Base-by-base conservation (phyloP, 1,140 invertebrate genomes). In the honey bee (Apis mellifera) region DNA sequence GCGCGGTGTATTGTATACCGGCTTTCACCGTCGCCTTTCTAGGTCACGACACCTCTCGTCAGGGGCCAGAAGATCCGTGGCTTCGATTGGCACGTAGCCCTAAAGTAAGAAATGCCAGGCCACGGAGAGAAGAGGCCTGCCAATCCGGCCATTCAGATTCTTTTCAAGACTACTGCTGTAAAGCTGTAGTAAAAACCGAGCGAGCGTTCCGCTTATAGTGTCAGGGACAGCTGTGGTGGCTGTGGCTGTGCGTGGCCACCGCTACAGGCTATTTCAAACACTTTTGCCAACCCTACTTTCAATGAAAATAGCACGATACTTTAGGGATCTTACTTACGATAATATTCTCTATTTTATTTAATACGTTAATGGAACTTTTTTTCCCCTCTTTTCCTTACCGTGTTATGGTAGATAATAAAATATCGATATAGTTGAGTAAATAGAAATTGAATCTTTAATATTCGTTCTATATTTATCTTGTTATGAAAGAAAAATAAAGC, bases 1-100 rank as follows among this genome's bases (percentile, higher is more conserved):
- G n/a, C n/a, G n/a, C n/a, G 32, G 32, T 42, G 32, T 42, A 42
- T 42, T 42, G n/a, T n/a, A 7, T 65, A 54, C 59, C 32, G 52
- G 84, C 84, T 90, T 90, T 91, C 81, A 85, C 85, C 75, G 71
- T 54, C 52, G 84, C 71, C 65, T 89, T 90, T 91, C 84, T 90
- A 83, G 71, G 65, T 79, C 71, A 72, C 50, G 71, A 76, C 79
- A 85, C 85, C 69, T 88, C 55, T 88, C 55, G 65, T 70, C 77
- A 84, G 82, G 84, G 79, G 23, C 87, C 72, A 82, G 60, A 66
- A 80, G 72, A 84, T 84, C 32, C 75, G 19, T 86, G 66, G 2
- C 54, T 87, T 86, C 62, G 66, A 83, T 69, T 71, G 65, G 21
- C 59, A 72, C 64, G 65, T 59, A 86, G 60, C 57, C 42, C 71